Percentiles rank a stretch among this genome's conserved stretches.
These are phyloP conservation scores for Capricornis sumatraensis DNA, from an alignment of 2,113 vertebrate genomes.

Conservation along the genomic window DNA sequence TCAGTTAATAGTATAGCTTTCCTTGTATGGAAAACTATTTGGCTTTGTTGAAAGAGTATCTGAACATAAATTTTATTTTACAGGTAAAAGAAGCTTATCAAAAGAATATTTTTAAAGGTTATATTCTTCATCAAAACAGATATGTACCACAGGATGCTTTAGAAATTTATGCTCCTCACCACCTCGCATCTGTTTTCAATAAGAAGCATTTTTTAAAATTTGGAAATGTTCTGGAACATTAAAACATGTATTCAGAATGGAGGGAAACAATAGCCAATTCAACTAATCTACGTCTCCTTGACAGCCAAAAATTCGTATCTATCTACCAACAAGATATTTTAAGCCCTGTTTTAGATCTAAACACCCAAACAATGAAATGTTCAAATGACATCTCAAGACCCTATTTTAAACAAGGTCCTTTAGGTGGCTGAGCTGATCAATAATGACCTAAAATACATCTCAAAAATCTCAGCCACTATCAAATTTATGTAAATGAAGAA, in stretches of 20 bases:
- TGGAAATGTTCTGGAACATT: slow-evolving; percentile 12
- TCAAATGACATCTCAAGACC: background rate
- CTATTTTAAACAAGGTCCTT: background rate
- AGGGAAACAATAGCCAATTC: background rate
- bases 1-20: background rate
- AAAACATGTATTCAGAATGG: background rate
- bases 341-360: background rate
- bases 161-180: background rate
- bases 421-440: background rate
- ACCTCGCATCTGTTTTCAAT: background rate
- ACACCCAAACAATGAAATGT: background rate
- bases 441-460: background rate
- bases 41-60: background rate
- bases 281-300: background rate
- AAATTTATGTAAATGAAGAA: slow-evolving; percentile 9
- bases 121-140: background rate
- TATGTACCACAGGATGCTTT: background rate
- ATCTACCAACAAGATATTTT: background rate
- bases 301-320: background rate
- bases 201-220: background rate
- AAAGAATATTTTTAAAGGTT: slow-evolving; percentile 13
- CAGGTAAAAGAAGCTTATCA: background rate
- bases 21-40: background rate
- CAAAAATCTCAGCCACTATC: background rate
- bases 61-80: slow-evolving; percentile 26